Evolutionary conservation across 2,797 vertebrate species (phyloP).

Genomic region (Anisognathus igniventris): DNA sequence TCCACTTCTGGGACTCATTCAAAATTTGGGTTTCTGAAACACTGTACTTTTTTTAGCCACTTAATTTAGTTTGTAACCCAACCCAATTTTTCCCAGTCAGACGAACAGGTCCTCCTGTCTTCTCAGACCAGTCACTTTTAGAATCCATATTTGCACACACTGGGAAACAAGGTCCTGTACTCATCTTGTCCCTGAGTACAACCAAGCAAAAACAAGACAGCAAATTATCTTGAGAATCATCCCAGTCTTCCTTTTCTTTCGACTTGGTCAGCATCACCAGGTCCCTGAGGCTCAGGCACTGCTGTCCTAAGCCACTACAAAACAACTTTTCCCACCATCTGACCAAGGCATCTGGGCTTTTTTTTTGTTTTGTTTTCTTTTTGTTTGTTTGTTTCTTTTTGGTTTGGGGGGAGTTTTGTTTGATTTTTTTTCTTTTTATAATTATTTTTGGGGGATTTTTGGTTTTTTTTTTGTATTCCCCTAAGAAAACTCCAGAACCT

Average conservation of each 20-base stretch:
- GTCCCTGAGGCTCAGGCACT: not conserved
- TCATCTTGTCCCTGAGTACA: not conserved
- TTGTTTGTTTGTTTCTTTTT: not conserved
- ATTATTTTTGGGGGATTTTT: too few relatives aligned
- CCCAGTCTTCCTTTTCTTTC: not conserved
- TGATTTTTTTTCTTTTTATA: fast-evolving
- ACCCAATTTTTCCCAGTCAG: not conserved
- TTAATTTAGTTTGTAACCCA: not conserved
- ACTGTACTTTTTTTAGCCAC: not conserved
- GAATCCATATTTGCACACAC: not conserved
- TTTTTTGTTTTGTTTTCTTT: too few relatives aligned
- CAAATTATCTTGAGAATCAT: not conserved
- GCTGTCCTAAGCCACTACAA: not conserved
- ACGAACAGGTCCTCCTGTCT: not conserved
- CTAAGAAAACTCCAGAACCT: not conserved
- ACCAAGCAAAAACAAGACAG: not conserved
- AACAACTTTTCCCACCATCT: not conserved
- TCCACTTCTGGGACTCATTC: not conserved
- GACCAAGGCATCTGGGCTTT: not conserved
- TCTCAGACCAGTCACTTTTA: not conserved
- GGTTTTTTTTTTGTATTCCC: not conserved
- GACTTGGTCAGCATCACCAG: not conserved
- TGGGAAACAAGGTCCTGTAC: not conserved
- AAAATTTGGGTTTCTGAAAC: not conserved
- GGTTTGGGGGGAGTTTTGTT: not conserved